These are phyloP conservation scores for Pegoplata infirma DNA, from an alignment of 2,888 invertebrate genomes.

Conservation along the genomic window DNA sequence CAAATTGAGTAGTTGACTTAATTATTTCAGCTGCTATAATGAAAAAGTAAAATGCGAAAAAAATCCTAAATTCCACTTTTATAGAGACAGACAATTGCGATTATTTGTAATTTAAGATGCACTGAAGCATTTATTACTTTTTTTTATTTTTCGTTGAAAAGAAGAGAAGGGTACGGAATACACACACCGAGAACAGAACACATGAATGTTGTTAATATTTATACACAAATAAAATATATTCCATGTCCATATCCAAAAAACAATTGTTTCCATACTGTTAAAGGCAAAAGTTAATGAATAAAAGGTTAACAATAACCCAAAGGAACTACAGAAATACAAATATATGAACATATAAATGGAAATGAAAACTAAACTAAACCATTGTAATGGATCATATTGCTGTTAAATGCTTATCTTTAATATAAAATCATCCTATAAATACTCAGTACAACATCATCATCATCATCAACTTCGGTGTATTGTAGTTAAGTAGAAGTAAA, in stretches of 20 bases:
- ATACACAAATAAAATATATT: not conserved
- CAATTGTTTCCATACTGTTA: conserved; percentile 57
- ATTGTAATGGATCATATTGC: conserved; percentile 59
- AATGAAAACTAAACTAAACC: conserved; percentile 20
- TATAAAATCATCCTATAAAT: conserved; percentile 66
- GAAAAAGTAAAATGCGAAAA: conserved; percentile 31
- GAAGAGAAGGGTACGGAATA: conserved; percentile 54
- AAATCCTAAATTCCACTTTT: conserved; percentile 47
- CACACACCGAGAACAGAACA: conserved; percentile 3
- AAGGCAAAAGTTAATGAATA: conserved; percentile 62
- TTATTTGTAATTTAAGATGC: conserved; percentile 77
- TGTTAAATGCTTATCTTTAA: conserved; percentile 70
- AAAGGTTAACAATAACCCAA: conserved; percentile 57
- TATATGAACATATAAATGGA: too few species aligned
- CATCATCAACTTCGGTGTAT: not conserved
- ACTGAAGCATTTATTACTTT: conserved; percentile 72
- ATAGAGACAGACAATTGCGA: conserved; percentile 69
- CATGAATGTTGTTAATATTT: not conserved
- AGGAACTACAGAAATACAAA: not conserved
- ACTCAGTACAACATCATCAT: conserved; percentile 43
- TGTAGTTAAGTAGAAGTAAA: conserved; percentile 14
- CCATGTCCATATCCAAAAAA: conserved; percentile 11
- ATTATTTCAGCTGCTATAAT: conserved; percentile 75
- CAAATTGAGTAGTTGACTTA: conserved; percentile 66
- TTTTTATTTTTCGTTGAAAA: too few species aligned